Evolutionary conservation across 2,113 vertebrate genomes (phyloP), one percentile per base, ranked within the genome.

Genomic region (Lagenorhynchus albirostris): DNA sequence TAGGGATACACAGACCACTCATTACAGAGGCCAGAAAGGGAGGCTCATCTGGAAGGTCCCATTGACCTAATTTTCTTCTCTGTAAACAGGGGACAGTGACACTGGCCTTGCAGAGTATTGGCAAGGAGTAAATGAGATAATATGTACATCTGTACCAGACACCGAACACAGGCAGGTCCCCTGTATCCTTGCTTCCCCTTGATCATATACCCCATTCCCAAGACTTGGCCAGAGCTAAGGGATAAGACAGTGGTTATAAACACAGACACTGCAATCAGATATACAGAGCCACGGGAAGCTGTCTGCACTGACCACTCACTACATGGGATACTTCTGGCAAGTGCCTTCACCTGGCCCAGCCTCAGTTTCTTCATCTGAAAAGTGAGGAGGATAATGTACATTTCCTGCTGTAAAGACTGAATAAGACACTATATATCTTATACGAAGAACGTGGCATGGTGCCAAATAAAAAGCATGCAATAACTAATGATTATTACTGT

Each of bases 361-460:
- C 44, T 80, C 33, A 29, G 79, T 83, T 73, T 73, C 62, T 68
- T 87, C 47, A 53, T 47, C 58, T 91, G 68, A 79, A 68, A 67
- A 68, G 29, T 25, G 41, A 95, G 55, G 90, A 33, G 62, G 80
- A 41, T 8, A 62, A 55, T 8, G 33, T 9, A n/a, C 18, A 29
- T 80, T 41, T 38, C 44, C 15, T 88, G 3, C 2, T 74, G 33
- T 47, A 18, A 81, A 70, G 82, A 79, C 65, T 18, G 44, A 74
- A 20, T 21, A 60, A 82, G 62, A 50, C 9, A 36, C 38, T 20
- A 15, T 47, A 36, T 17, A 6, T 53, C 18, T 5, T 53, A 53
- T 17, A 25, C 71, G 60, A 87, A 53, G 70, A 71, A 60, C 2
- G 3, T 20, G n/a, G 31, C 33, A 36, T 20, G 20, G 44, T 38